A percentile compares a stretch with the other conserved stretches of the same genome.
Evolutionary conservation across 2,797 vertebrate species (phyloP).

Genomic region (Oophaga sylvatica): DNA sequence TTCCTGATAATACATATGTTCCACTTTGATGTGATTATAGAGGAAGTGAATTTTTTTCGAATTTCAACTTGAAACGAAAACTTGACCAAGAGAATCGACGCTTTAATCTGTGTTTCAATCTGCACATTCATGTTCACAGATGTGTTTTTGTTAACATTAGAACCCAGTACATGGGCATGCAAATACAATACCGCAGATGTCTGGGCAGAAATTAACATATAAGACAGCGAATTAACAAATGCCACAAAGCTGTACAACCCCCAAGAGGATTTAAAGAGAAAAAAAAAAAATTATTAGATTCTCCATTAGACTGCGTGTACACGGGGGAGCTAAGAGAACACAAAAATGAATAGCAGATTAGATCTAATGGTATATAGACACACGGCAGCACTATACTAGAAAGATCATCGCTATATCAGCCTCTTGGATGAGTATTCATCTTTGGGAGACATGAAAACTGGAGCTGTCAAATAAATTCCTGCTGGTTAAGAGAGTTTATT

Average conservation of each 20-base stretch:
- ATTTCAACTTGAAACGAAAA: not conserved
- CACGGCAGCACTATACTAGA: not conserved
- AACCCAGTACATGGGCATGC: not conserved
- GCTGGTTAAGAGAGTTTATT: slow-evolving; percentile 25
- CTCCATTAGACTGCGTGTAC: not conserved
- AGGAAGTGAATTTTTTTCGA: no score
- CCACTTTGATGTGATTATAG: no score
- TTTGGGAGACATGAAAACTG: not conserved
- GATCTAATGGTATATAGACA: not conserved
- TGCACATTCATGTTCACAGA: not conserved
- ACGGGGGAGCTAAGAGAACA: not conserved
- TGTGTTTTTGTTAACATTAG: slow-evolving; percentile 16
- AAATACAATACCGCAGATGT: slow-evolving; percentile 4
- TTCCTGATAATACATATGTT: no score
- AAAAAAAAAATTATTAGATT: not conserved
- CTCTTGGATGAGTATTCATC: not conserved
- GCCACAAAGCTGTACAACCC: not conserved
- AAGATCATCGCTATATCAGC: no score
- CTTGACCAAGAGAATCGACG: not conserved
- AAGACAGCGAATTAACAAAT: not conserved
- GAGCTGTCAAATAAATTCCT: not conserved
- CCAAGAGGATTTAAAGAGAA: not conserved
- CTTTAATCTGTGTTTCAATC: not conserved
- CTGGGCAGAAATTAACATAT: slow-evolving; percentile 4
- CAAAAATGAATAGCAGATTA: not conserved